Evolutionary conservation across 2,797 vertebrate species (phyloP).

Genomic region (Mallotus villosus): DNA sequence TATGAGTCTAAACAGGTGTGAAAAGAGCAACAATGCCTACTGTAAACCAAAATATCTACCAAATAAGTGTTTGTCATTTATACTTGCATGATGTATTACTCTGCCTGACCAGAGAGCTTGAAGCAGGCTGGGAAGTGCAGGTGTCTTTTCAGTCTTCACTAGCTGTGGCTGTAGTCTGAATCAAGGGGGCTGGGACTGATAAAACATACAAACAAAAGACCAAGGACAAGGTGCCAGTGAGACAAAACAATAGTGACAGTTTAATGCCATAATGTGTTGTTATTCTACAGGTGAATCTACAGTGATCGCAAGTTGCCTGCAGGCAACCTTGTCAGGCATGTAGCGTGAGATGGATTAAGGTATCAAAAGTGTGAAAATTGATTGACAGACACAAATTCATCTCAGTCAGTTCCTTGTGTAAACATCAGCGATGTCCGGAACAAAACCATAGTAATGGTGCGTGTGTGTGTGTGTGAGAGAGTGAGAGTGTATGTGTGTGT

Average conservation of each 20-base stretch:
- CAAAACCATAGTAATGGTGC: conserved; percentile 6
- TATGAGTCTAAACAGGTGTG: neutral
- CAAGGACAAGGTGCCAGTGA: conserved; percentile 12
- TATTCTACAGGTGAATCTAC: conserved; percentile 14
- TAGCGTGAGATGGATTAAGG: conserved; percentile 49
- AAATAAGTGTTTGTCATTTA: too few species aligned
- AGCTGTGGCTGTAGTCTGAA: too few species aligned
- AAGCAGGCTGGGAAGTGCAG: too few species aligned
- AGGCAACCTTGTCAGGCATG: conserved; percentile 26
- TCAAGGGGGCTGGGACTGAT: neutral
- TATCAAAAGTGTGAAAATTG: conserved; percentile 50
- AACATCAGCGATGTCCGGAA: conserved; percentile 19
- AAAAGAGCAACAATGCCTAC: neutral
- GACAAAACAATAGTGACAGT: conserved; percentile 17
- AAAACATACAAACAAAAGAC: conserved; percentile 10
- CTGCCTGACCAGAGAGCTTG: too few species aligned
- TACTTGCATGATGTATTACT: too few species aligned
- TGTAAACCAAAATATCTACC: too few species aligned
- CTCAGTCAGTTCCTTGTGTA: conserved; percentile 46
- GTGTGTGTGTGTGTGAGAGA: neutral
- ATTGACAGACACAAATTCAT: conserved; percentile 42
- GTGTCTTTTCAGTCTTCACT: too few species aligned
- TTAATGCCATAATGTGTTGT: conserved; percentile 36
- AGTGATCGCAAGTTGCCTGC: conserved; percentile 9
- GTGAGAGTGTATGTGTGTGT: neutral